Evolutionary conservation across 1,140 invertebrate genomes (phyloP), one percentile per base, ranked within the genome.

Genomic region (Procambarus clarkii): DNA sequence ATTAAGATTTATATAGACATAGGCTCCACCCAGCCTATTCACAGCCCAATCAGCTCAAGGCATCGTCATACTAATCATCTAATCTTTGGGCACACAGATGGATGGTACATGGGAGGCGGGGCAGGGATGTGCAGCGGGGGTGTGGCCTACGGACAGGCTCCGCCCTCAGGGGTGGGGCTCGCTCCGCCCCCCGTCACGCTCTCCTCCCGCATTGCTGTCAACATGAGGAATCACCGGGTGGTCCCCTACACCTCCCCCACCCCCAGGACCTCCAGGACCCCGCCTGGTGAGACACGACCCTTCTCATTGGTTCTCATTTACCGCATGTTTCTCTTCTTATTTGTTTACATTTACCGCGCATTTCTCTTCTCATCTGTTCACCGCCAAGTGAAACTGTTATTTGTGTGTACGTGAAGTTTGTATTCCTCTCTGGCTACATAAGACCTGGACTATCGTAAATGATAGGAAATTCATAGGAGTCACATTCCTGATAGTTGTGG

Each of bases 231-330:
- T 45, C 88, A 89, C 34, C 64, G 88, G 3, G 88, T 83, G 5
- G 80, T 89, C 7, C 88, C 88, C 46, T 89, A 89, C 80, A 89
- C 88, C 18, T 89, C 88, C 46, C 88, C 88, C 13, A 89, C 79
- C 60, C 88, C 88, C 46, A 71, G 88, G 46, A n/a, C 88, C 3
- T 21, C 88, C 69, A 89, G 79, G 34, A 89, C 88, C 0, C 88
- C 88, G 2, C 88, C 88, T 60, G 79, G 88, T 89, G 80, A 81
- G 78, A 24, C 11, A 0, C 54, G 54, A 45, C 54, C 50, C 34
- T 34, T 34, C 34, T 34, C 34, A 34, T 34, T 34, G 34, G 34
- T 34, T 34, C 34, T 34, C 34, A 34, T 34, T 34, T 34, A 34
- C 34, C 34, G 34, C 34, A 0, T 1, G 1, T 34, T 34, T 34